Evolutionary conservation across 53 echinoderm and acorn worm genomes (phyloP), one percentile per base, ranked within the genome.

Genomic region (Antedon mediterranea): DNA sequence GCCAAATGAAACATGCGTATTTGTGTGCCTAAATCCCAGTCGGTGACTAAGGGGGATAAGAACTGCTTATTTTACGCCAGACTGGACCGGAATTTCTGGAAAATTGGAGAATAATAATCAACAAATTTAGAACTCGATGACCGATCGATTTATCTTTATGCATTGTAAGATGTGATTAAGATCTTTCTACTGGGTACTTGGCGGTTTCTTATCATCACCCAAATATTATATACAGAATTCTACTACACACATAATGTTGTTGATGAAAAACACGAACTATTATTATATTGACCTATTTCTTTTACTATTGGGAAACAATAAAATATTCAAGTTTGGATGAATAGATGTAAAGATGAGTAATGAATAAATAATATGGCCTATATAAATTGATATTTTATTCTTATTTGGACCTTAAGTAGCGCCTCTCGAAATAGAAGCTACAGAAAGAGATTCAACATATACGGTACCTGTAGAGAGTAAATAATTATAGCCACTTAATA

Each of bases 21-120:
- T 57, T 57, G 9, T 13, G 57, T 57, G 57, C 57, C 57, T 57
- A 57, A 57, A 26, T 57, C 57, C 57, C 57, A n/a, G n/a, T n/a
- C n/a, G 57, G 23, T 57, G 57, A 57, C 57, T 57, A 57, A 57
- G 57, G 20, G 20, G 57, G 57, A 57, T 57, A 57, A 57, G 57
- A 2, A 57, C 57, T 26, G 57, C 7, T 57, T 57, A 57, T 57
- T 11, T 26, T 23, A 57, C 57, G 20, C 57, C 57, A 57, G 57
- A 57, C 57, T 57, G 57, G 57, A 57, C 57, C 57, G 57, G 57
- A 57, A 57, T 57, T 57, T 57, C 57, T 57, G 57, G 57, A 57
- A 57, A 57, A 57, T 57, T 57, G 57, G 57, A 57, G 20, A 57
- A 57, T 57, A n/a, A n/a, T n/a, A 18, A 57, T 57, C 57, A 57